Conservation (phyloP, 2,797 vertebrate species). For the Syngnathus rostellatus region DNA sequence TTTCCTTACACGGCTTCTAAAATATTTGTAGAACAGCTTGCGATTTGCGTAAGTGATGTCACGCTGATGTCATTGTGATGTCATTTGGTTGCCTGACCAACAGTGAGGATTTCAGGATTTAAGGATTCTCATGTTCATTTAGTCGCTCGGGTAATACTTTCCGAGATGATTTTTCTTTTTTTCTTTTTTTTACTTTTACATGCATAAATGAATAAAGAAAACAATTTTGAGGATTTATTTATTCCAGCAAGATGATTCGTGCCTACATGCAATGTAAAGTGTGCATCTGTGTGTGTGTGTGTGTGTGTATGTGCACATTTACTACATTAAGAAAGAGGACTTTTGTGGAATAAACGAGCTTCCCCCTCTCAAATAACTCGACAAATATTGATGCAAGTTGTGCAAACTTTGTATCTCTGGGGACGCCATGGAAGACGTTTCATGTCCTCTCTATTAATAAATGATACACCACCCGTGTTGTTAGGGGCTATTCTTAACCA, state of each 20-base stretch:
- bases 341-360: background rate
- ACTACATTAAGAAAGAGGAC: background rate
- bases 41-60: background rate
- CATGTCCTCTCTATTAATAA: conserved; percentile 58
- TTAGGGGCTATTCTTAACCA: conserved; percentile 66
- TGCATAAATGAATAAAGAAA: background rate
- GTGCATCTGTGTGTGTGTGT: background rate
- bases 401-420: conserved; percentile 57
- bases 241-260: background rate
- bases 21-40: background rate
- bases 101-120: background rate
- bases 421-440: conserved; percentile 52
- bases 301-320: background rate
- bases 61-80: background rate
- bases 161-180: background rate
- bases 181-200: too few relatives aligned
- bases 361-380: conserved; percentile 10
- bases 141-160: too few relatives aligned
- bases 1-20: background rate
- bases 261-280: background rate
- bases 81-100: background rate
- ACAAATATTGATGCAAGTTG: conserved; percentile 68
- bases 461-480: conserved; percentile 48
- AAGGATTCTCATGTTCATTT: background rate
- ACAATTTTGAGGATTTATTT: background rate